These are phyloP conservation scores for Sarcophaga rosellei DNA, from an alignment of 2,888 invertebrate genomes.

Conservation along the genomic window DNA sequence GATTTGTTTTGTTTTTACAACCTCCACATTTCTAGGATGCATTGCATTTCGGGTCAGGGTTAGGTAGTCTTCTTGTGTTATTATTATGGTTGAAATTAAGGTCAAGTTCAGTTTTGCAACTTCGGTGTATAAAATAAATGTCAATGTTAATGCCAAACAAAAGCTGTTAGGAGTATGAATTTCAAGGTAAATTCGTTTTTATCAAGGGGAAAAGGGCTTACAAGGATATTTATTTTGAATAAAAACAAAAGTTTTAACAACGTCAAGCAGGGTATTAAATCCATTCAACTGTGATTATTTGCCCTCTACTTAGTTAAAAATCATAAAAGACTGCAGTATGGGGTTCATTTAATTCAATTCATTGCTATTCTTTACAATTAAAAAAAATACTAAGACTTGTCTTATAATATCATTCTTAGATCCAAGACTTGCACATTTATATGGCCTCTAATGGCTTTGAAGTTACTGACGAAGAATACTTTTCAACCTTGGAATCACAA, in stretches of 20 bases:
- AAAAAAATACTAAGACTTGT: neutral
- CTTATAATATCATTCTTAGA: conserved; percentile 69
- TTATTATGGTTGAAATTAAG: neutral
- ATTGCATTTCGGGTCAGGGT: conserved; percentile 70
- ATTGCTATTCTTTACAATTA: too few species aligned
- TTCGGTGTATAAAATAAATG: neutral
- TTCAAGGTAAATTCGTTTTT: too few species aligned
- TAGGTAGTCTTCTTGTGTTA: conserved; percentile 11
- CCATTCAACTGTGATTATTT: too few species aligned
- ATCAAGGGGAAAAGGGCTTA: too few species aligned
- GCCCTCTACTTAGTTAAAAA: too few species aligned
- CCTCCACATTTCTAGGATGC: conserved; percentile 27
- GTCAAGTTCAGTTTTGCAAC: conserved; percentile 49
- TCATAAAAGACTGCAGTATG: too few species aligned
- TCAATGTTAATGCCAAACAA: conserved; percentile 33
- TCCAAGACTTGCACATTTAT: conserved; percentile 82
- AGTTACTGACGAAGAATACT: conserved; percentile 89
- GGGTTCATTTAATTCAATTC: too few species aligned
- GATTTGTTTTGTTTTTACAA: neutral
- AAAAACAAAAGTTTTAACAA: too few species aligned
- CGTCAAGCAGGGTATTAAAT: too few species aligned
- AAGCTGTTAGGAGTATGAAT: neutral
- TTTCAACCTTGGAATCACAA: conserved; percentile 88
- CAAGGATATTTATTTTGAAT: too few species aligned
- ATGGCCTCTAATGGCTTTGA: conserved; percentile 87